A percentile compares a stretch with the other conserved stretches of the same genome.
Evolutionary conservation across 2,797 vertebrate species (phyloP).

Genomic region (Moxostoma hubbsi): DNA sequence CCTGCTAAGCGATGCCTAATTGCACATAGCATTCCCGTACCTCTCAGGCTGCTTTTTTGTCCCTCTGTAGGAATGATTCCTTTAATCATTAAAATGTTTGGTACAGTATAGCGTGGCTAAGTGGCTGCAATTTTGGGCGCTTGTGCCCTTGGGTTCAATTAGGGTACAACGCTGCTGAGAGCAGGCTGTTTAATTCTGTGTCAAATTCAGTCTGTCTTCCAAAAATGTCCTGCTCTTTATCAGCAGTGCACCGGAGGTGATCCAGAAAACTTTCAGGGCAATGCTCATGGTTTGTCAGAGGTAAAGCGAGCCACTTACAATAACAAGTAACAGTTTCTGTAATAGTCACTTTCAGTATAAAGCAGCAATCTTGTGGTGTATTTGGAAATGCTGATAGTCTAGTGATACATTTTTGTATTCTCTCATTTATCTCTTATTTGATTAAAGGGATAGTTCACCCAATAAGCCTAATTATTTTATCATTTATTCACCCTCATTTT

Average conservation of each 20-base stretch:
- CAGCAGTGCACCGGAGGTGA: slow-evolving; percentile 41
- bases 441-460: slow-evolving; percentile 1
- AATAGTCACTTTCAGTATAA: slow-evolving; percentile 10
- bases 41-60: slow-evolving; percentile 40
- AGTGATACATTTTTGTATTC: slow-evolving; percentile 14
- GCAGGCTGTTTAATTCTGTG: slow-evolving; percentile 55
- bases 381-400: neutral
- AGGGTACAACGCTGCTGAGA: slow-evolving; percentile 48
- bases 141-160: slow-evolving; percentile 55
- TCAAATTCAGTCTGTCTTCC: slow-evolving; percentile 55
- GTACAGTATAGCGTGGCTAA: slow-evolving; percentile 39
- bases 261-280: slow-evolving; percentile 1
- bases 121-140: slow-evolving; percentile 49
- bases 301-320: slow-evolving; percentile 2
- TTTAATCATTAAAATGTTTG: slow-evolving; percentile 58
- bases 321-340: too few species aligned
- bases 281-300: slow-evolving; percentile 27
- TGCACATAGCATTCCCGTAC: slow-evolving; percentile 29
- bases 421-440: slow-evolving; percentile 36
- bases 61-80: slow-evolving; percentile 47
- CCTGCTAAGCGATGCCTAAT: slow-evolving; percentile 39
- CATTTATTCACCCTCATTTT: too few species aligned
- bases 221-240: slow-evolving; percentile 59
- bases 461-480: too few species aligned
- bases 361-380: slow-evolving; percentile 23